These are phyloP conservation scores for Macrobrachium rosenbergii DNA, from an alignment of 1,140 invertebrate species.

Conservation along the genomic window DNA sequence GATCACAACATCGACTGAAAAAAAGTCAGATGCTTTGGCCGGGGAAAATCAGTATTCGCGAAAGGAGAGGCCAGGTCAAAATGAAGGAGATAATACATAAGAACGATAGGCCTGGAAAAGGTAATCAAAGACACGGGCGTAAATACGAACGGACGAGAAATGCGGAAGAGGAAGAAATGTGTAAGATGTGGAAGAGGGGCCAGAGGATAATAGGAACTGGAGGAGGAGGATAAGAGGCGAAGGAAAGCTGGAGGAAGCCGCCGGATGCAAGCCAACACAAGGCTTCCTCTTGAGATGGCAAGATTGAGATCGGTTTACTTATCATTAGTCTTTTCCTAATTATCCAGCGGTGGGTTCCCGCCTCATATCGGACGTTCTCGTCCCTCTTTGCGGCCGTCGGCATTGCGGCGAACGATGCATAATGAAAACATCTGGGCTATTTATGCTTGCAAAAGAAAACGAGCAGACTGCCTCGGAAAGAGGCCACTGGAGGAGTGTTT, in stretches of 20 bases:
- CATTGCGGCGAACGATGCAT: not conserved
- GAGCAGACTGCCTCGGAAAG: not conserved
- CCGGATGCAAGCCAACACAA: not conserved
- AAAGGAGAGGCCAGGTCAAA: too few relatives aligned
- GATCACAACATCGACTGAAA: too few relatives aligned
- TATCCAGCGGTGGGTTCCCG: not conserved
- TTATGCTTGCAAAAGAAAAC: slow-evolving; percentile 29
- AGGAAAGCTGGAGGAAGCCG: not conserved
- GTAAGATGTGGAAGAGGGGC: not conserved
- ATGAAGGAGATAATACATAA: too few relatives aligned
- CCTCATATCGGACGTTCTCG: not conserved
- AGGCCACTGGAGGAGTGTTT: too few relatives aligned
- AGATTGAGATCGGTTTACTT: slow-evolving; percentile 16
- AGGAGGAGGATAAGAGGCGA: not conserved
- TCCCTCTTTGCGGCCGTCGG: not conserved
- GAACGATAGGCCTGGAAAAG: not conserved
- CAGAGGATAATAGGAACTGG: not conserved
- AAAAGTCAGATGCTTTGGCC: too few relatives aligned
- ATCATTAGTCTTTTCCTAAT: slow-evolving; percentile 24
- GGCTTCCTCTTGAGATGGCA: not conserved
- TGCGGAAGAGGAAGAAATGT: not conserved
- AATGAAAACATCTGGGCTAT: not conserved
- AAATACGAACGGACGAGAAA: not conserved
- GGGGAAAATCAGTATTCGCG: too few relatives aligned
- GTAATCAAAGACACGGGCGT: not conserved